Conservation (phyloP, 2,888 invertebrate genomes). For the Timandra comae region DNA sequence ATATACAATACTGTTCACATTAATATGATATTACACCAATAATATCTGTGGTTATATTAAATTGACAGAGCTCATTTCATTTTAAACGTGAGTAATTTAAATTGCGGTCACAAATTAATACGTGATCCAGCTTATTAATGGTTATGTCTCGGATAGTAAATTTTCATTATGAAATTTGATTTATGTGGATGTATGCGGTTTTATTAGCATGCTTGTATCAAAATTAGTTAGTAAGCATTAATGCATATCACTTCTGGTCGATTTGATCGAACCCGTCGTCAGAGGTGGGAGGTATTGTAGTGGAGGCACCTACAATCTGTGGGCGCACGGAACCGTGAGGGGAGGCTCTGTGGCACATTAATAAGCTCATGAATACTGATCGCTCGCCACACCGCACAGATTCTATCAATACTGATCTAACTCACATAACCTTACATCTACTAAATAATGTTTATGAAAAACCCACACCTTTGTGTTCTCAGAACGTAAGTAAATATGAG, state of each 20-base stretch:
- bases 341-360: slow-evolving; percentile 49
- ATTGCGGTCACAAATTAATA: slow-evolving; percentile 27
- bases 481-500: no score
- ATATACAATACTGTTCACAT: slow-evolving; percentile 25
- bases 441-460: no score
- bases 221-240: slow-evolving; percentile 16
- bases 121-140: slow-evolving; percentile 20
- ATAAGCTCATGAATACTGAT: slow-evolving; percentile 68
- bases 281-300: slow-evolving; percentile 25
- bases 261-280: slow-evolving; percentile 46
- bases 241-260: slow-evolving; percentile 60
- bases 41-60: slow-evolving; percentile 17
- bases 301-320: slow-evolving; percentile 49
- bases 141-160: slow-evolving; percentile 14
- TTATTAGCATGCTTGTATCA: slow-evolving; percentile 50
- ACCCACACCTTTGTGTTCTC: no score
- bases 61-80: slow-evolving; percentile 28
- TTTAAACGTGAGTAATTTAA: slow-evolving; percentile 28
- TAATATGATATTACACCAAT: slow-evolving; percentile 23
- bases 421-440: slow-evolving; percentile 15
- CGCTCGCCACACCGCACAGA: slow-evolving; percentile 27
- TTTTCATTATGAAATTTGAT: slow-evolving; percentile 16
- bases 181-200: slow-evolving; percentile 21
- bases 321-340: slow-evolving; percentile 32
- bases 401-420: slow-evolving; percentile 25